Conservation (phyloP, 2,888 invertebrate genomes). For the Diarsia rubi region DNA sequence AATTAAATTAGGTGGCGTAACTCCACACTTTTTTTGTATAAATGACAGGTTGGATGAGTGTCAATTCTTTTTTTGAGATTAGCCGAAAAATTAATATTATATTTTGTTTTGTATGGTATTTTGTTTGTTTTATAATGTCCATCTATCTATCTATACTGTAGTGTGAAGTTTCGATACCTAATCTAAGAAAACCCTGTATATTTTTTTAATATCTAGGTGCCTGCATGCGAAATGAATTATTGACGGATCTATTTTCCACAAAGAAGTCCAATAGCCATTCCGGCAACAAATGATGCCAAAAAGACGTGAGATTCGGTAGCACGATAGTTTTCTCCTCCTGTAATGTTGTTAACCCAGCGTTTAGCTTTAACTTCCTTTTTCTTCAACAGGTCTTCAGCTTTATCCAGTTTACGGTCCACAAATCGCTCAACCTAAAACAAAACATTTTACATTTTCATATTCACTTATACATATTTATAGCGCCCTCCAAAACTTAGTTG, state of each 20-base stretch:
- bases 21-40: background rate
- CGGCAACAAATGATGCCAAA: conserved; percentile 95
- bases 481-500: background rate
- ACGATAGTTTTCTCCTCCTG: conserved; percentile 92
- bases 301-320: conserved; percentile 95
- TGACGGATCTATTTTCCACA: conserved; percentile 82
- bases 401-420: conserved; percentile 95
- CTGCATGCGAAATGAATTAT: background rate
- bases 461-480: background rate
- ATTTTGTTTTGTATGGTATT: background rate
- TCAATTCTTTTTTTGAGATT: background rate
- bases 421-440: conserved; percentile 94
- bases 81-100: background rate
- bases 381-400: conserved; percentile 94
- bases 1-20: conserved; percentile 7
- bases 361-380: conserved; percentile 93
- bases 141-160: background rate
- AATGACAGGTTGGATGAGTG: background rate
- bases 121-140: background rate
- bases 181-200: background rate
- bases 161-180: background rate
- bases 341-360: conserved; percentile 94
- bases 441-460: conserved; percentile 42
- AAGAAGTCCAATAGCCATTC: conserved; percentile 93
- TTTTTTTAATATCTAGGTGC: background rate